These are phyloP conservation scores for Percopsis transmontana DNA, from an alignment of 2,113 vertebrate species.

Conservation along the genomic window DNA sequence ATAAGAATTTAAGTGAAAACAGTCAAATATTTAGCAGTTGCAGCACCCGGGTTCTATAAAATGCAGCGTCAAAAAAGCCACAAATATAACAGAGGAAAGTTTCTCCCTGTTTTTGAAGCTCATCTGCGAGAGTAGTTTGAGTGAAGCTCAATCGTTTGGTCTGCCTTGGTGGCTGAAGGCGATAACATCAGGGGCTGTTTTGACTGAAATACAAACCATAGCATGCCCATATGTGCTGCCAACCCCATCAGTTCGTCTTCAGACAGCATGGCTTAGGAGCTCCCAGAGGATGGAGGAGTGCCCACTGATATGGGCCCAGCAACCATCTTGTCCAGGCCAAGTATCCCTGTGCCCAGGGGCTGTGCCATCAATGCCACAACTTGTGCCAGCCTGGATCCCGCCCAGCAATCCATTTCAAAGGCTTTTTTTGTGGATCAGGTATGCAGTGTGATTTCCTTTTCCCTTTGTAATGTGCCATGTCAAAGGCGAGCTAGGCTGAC, in stretches of 20 bases:
- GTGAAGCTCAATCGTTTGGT: constrained; percentile 53
- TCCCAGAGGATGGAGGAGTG: constrained; percentile 78
- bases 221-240: constrained; percentile 78
- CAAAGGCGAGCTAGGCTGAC: constrained; percentile 76
- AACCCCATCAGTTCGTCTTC: constrained; percentile 80
- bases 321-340: constrained; percentile 77
- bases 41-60: constrained; percentile 25
- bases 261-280: constrained; percentile 81
- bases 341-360: constrained; percentile 75
- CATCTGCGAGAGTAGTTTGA: constrained; percentile 41
- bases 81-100: constrained; percentile 42
- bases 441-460: constrained; percentile 81
- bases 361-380: constrained; percentile 78
- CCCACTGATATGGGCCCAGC: constrained; percentile 80
- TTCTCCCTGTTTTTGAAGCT: constrained; percentile 46
- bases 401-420: constrained; percentile 83
- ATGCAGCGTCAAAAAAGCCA: not conserved
- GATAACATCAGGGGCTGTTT: constrained; percentile 75
- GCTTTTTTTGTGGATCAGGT: constrained; percentile 78
- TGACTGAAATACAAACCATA: constrained; percentile 73
- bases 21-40: constrained; percentile 38
- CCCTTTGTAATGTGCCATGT: constrained; percentile 80
- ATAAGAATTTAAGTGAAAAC: constrained; percentile 22
- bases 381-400: constrained; percentile 79
- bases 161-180: constrained; percentile 63